Base-by-base conservation (phyloP, 2,797 vertebrate genomes). In the Sebastes kiyomatsui region DNA sequence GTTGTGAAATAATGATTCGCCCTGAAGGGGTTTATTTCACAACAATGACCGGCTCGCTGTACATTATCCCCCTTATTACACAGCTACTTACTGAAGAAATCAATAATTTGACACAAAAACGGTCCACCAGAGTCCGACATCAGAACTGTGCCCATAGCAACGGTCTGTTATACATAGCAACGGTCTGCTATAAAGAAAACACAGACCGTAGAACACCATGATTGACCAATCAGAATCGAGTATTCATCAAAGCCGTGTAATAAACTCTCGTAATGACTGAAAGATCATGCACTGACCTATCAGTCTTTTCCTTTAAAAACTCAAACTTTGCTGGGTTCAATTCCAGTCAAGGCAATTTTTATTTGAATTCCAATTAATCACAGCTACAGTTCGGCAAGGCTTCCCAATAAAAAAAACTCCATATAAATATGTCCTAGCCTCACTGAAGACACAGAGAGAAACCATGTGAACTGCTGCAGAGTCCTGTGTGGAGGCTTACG, bases 401-500 rank as follows among this genome's bases (percentile, higher is more conserved):
- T 73, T 65, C 61, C 38, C 14, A 8, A 6, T 52, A 25, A 68
- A 27, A 13, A 77, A 13, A 77, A 11, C 28, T 20, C 12, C 22
- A 5, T 38, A 13, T 55, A 74, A 85, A 30, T 23, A 59, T 61
- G 56, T 74, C 62, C 14, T 0, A 30, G 42, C 54, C 35, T 62
- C 14, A 3, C 52, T 54, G 33, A 61, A 35, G 27, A 68, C 32
- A 20, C 32, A 20, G 27, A 56, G 54, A 75, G 42, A 55, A 68
- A 62, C 30, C 18, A 16, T 74, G 22, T 69, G 59, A 72, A 65
- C 54, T 14, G 56, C 54, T 76, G 69, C 72, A 4, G 46, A 22
- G 23, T 69, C 79, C 67, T 12, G 4, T 42, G 73, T 67, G 56
- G 83, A 80, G 71, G 54, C 65, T 81, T 75, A 78, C 32, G 33